These are phyloP conservation scores for Solea solea DNA, from an alignment of 2,113 vertebrate species.

Conservation along the genomic window DNA sequence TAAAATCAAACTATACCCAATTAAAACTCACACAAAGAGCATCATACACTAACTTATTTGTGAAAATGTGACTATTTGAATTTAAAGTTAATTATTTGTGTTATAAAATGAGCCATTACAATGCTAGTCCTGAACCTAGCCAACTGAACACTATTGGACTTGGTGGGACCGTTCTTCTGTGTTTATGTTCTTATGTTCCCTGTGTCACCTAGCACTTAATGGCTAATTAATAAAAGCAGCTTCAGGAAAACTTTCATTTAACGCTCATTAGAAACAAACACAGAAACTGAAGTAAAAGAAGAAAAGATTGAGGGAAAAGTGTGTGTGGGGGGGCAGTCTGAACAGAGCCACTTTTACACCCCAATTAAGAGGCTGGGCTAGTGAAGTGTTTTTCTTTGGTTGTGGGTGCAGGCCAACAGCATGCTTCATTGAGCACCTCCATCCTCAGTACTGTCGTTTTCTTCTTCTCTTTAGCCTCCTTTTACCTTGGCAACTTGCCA, in stretches of 20 bases:
- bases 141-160: too few species aligned
- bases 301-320: background rate
- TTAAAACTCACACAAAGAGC: too few species aligned
- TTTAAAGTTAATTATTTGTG: too few species aligned
- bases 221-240: constrained; percentile 36
- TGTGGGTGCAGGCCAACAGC: constrained; percentile 44
- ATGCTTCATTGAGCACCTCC: constrained; percentile 34
- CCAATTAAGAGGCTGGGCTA: constrained; percentile 32
- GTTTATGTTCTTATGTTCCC: background rate
- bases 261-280: constrained; percentile 40
- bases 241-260: constrained; percentile 37
- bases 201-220: constrained; percentile 26
- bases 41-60: too few species aligned
- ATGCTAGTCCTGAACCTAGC: too few species aligned
- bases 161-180: background rate
- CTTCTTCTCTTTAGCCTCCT: constrained; percentile 31
- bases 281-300: constrained; percentile 9
- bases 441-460: constrained; percentile 49
- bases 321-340: constrained; percentile 15
- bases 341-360: constrained; percentile 5
- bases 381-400: constrained; percentile 54
- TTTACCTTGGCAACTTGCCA: constrained; percentile 33
- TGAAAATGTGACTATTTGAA: too few species aligned
- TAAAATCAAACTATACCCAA: too few species aligned
- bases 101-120: too few species aligned